A percentile compares a stretch with the other conserved stretches of the same genome.
Evolutionary conservation across 92 coral and sea anemone genomes (phyloP).

Genomic region (Nematostella vectensis): DNA sequence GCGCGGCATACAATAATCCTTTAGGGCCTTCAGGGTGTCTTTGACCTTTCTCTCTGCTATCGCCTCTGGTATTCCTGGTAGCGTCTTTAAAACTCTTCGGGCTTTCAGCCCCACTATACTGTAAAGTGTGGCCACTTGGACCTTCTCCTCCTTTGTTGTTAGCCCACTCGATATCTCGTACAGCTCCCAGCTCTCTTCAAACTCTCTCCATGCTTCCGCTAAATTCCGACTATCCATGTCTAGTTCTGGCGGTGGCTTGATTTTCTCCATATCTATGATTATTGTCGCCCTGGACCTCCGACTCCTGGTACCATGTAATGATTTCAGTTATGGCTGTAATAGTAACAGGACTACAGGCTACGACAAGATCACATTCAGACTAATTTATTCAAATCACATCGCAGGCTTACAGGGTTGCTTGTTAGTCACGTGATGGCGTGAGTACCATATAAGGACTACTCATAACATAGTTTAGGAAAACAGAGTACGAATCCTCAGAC

Average conservation of each 20-base stretch:
- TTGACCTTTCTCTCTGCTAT: background rate
- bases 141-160: background rate
- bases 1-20: conserved; percentile 17
- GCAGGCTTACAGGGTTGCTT: conserved; percentile 1
- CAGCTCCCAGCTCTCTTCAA: conserved; percentile 6
- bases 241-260: conserved; percentile 22
- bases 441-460: background rate
- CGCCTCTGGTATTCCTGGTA: conserved; percentile 4
- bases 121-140: background rate
- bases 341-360: background rate
- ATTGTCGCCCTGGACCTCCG: background rate
- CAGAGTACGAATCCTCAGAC: too few relatives aligned
- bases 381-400: background rate
- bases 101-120: background rate
- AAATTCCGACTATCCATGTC: conserved; percentile 9
- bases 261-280: too few relatives aligned
- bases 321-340: background rate
- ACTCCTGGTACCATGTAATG: conserved; percentile 9
- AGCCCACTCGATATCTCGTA: conserved; percentile 6
- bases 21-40: conserved; percentile 7
- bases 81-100: conserved; percentile 12
- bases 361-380: background rate
- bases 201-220: conserved; percentile 18
- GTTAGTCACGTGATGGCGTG: conserved; percentile 2
- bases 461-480: background rate